Conservation (phyloP, 2,797 vertebrate species). For the Rhabdophis nuchalis region DNA sequence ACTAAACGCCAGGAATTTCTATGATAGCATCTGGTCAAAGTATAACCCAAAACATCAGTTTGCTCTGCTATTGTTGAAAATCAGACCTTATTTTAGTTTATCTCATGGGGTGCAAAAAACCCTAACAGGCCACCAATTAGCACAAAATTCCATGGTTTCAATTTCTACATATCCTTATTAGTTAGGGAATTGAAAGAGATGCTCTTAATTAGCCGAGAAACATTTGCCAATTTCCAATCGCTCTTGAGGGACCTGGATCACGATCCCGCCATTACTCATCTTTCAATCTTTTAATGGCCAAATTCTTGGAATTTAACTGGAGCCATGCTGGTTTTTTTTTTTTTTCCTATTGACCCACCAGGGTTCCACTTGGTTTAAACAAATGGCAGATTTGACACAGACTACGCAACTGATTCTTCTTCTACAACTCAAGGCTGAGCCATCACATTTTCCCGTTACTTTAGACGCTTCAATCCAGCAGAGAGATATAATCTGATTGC, state of each 20-base stretch:
- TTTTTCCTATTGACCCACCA: conserved; percentile 38
- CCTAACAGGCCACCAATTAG: not conserved
- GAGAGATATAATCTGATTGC: not conserved
- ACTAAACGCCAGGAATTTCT: not conserved
- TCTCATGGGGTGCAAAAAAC: not conserved
- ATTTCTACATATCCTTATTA: not conserved
- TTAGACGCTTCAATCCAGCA: not conserved
- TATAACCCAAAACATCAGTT: not conserved
- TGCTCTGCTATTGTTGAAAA: not conserved
- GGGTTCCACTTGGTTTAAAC: conserved; percentile 38
- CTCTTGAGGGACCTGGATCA: not conserved
- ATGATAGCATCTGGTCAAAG: not conserved
- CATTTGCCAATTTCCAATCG: not conserved
- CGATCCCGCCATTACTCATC: not conserved
- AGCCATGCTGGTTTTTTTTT: not conserved
- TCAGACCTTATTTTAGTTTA: not conserved
- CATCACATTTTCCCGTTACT: conserved; percentile 57
- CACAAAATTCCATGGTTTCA: not conserved
- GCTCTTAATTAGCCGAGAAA: not conserved
- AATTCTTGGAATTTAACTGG: conserved; percentile 14
- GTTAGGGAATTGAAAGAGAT: not conserved
- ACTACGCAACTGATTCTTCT: conserved; percentile 35
- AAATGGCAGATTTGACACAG: conserved; percentile 49
- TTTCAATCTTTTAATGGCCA: not conserved
- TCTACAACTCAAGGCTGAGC: conserved; percentile 7